Evolutionary conservation across 2,113 vertebrate genomes (phyloP), one percentile per base, ranked within the genome.

Genomic region (Limnothrissa miodon): DNA sequence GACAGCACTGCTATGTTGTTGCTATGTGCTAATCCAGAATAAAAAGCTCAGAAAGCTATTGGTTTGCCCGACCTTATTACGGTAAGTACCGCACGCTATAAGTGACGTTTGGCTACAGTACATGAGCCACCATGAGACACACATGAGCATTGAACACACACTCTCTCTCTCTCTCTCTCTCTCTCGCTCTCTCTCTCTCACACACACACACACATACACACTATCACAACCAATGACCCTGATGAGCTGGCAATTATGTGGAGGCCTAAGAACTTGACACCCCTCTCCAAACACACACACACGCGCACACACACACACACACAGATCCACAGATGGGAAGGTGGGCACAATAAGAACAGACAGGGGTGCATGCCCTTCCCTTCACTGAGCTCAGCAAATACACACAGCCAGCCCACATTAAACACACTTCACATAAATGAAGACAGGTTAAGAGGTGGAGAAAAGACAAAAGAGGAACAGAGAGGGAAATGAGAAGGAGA

Each of bases 321-420:
- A 23, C 19, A 56, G 4, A 56, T 21, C 39, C 29, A 78, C 59
- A 25, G 23, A n/a, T 25, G 13, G 29, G 53, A 29, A 23, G 15
- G 44, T 33, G 51, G n/a, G 15, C 56, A 79, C 44, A 86, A 90
- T 82, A 70, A 86, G 79, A 85, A 84, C 19, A 74, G 83, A 84
- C 79, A 85, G 53, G 74, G 78, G 80, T 81, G 79, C 59, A 46
- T 80, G 78, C 56, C 39, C 44, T 62, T 84, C 44, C 80, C 78
- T 80, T 51, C 78, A 82, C 45, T 78, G 80, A 36, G 81, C 53
- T 46, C 48, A 62, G 45, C 21, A 70, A 36, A 84, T 81, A 81
- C 25, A 29, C 59, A 36, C 83, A 83, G 80, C 85, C 39, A 87
- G 45, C 66, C 79, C 74, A 78, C 81, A 86, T 86, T 42, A 88